These are phyloP conservation scores for Perithous albicinctus DNA, from an alignment of 2,888 invertebrate genomes.

Conservation along the genomic window DNA sequence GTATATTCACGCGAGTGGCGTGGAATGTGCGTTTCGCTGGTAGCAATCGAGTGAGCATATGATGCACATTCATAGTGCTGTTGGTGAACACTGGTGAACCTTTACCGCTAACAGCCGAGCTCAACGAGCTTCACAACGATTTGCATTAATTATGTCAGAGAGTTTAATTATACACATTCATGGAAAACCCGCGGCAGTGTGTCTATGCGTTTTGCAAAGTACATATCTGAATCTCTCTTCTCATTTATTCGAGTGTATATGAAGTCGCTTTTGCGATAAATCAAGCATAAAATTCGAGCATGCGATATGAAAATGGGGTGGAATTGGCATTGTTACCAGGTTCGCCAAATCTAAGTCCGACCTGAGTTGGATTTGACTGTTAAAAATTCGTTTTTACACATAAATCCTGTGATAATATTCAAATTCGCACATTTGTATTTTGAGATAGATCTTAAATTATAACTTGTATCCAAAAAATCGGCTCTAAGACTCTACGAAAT, in stretches of 20 bases:
- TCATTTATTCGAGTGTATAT: neutral
- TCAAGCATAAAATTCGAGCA: no score
- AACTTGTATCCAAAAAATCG: no score
- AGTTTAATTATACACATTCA: slow-evolving; percentile 69
- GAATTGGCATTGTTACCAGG: no score
- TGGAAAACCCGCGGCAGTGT: slow-evolving; percentile 1
- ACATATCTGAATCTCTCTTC: neutral
- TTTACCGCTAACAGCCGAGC: slow-evolving; percentile 34
- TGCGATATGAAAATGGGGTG: no score
- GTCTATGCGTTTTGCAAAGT: slow-evolving; percentile 17
- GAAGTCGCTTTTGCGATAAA: slow-evolving; percentile 7
- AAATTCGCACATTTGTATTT: no score
- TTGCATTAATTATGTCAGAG: slow-evolving; percentile 69
- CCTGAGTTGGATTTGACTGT: no score
- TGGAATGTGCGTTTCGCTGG: slow-evolving; percentile 35
- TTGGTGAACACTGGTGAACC: slow-evolving; percentile 19
- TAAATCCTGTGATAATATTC: no score
- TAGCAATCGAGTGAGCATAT: slow-evolving; percentile 38
- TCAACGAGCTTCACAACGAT: slow-evolving; percentile 58
- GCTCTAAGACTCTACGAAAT: neutral
- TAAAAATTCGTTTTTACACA: no score
- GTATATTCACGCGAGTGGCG: neutral
- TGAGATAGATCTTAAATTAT: no score
- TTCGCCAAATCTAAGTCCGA: no score
- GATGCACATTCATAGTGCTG: slow-evolving; percentile 6